These are phyloP conservation scores for Pseudocheirus occidentalis DNA, from an alignment of 2,797 vertebrate species.

Conservation along the genomic window DNA sequence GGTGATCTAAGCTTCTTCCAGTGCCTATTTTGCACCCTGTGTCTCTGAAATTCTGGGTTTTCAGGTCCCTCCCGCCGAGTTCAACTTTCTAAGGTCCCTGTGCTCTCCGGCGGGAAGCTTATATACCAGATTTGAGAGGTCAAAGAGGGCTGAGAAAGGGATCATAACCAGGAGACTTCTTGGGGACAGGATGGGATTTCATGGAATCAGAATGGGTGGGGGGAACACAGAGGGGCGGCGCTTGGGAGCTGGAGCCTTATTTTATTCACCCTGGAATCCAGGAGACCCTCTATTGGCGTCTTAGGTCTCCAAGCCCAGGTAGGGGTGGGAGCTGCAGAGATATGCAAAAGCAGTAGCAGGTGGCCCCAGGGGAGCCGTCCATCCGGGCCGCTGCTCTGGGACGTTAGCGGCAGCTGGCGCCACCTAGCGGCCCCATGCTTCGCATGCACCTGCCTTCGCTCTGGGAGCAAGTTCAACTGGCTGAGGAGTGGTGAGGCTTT, in stretches of 20 bases:
- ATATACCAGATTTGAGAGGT: neutral
- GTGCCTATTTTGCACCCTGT: neutral
- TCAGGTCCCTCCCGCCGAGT: neutral
- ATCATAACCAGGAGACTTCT: neutral
- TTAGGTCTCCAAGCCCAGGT: neutral
- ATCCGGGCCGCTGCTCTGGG: neutral
- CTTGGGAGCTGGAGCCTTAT: neutral
- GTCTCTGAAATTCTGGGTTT: neutral
- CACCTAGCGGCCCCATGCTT: constrained; percentile 22
- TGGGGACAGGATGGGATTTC: neutral
- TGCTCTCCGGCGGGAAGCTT: no score
- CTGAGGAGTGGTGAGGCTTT: neutral
- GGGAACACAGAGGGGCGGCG: neutral
- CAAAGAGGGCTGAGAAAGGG: neutral
- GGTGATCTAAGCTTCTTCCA: neutral
- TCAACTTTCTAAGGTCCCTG: neutral
- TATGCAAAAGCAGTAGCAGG: neutral
- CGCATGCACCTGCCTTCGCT: neutral
- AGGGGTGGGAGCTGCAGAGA: neutral
- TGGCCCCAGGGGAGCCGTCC: neutral
- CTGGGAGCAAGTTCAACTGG: neutral
- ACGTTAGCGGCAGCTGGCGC: neutral
- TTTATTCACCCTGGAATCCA: neutral
- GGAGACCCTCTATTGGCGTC: neutral
- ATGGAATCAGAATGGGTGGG: no score